Conservation (phyloP, 2,888 invertebrate species). For the Melitaea athalia region DNA sequence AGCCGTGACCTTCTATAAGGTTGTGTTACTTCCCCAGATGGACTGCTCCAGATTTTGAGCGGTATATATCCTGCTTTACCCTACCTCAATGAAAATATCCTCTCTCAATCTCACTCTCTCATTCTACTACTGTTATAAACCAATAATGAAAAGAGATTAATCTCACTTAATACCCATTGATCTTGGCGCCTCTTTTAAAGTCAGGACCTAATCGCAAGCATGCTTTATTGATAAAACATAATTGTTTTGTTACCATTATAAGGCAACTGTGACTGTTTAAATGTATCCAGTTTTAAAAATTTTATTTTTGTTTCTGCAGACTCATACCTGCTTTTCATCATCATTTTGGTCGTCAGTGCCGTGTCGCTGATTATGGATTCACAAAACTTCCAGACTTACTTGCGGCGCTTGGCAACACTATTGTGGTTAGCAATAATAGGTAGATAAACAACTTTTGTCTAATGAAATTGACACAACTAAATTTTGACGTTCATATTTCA, state of each 20-base stretch:
- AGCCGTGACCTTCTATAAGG: too few relatives aligned
- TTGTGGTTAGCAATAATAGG: constrained; percentile 84
- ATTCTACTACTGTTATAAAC: too few relatives aligned
- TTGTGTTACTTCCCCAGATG: too few relatives aligned
- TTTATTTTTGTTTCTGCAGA: constrained; percentile 80
- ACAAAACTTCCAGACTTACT: constrained; percentile 95
- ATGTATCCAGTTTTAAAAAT: neutral
- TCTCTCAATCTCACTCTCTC: too few relatives aligned
- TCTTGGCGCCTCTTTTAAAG: too few relatives aligned
- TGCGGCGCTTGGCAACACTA: constrained; percentile 92
- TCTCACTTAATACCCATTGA: too few relatives aligned
- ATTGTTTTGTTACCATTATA: neutral
- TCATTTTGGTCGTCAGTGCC: constrained; percentile 97
- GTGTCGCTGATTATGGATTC: constrained; percentile 98
- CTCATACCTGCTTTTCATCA: constrained; percentile 98
- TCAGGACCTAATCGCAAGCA: too few relatives aligned
- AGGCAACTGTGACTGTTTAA: neutral
- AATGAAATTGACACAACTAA: neutral
- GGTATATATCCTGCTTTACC: too few relatives aligned
- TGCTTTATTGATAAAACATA: neutral
- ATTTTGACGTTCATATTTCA: constrained; percentile 53
- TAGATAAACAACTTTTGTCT: neutral
- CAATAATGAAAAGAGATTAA: too few relatives aligned
- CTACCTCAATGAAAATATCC: too few relatives aligned
- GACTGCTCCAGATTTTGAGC: too few relatives aligned